Base-by-base conservation (phyloP, 1,140 invertebrate genomes). In the Pentalonia nigronervosa region DNA sequence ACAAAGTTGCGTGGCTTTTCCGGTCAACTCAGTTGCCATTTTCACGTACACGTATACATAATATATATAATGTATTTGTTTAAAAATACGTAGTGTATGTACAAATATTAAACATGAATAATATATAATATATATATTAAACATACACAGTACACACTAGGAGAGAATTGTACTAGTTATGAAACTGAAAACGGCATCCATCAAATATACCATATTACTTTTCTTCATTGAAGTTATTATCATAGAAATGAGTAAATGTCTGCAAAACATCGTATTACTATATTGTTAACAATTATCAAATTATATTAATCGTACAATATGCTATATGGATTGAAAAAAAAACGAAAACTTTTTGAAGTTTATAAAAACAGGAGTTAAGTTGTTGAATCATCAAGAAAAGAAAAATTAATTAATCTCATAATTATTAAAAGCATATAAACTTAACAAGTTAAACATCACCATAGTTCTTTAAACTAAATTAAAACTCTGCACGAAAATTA, bases 351-450 rank as follows among this genome's bases (percentile, higher is more conserved):
- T 48, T 83, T 41, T 86, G 14, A 47, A 86, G 11, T 86, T n/a
- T 34, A 48, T 11, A 11, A 48, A 7, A 87, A 89, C 7, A 53
- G n/a, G 45, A 23, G 21, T 53, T 53, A 23, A 36, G 9, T 36
- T 53, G 11, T 53, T 21, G 7, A 50, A 50, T 8, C 2, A 50
- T 23, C 9, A 20, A 23, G n/a, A 53, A 88, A 50, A 20, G n/a
- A 89, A 89, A n/a, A 89, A 20, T 34, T 36, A 53, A 50, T 89
- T 53, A 50, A 89, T 89, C 36, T 89, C 3, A 53, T 89, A 89
- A 36, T 89, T 89, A 25, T 53, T 53, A n/a, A 7, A 53, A 50
- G 48, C n/a, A 89, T 4, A 88, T 88, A 88, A 50, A 50, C 30
- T 48, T n/a, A 48, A 4, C 4, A 21, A 50, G 47, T 86, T 86